Evolutionary conservation across 64 coral and sea anemone species (phyloP).

Genomic region (Dendrophyllia cribrosa): DNA sequence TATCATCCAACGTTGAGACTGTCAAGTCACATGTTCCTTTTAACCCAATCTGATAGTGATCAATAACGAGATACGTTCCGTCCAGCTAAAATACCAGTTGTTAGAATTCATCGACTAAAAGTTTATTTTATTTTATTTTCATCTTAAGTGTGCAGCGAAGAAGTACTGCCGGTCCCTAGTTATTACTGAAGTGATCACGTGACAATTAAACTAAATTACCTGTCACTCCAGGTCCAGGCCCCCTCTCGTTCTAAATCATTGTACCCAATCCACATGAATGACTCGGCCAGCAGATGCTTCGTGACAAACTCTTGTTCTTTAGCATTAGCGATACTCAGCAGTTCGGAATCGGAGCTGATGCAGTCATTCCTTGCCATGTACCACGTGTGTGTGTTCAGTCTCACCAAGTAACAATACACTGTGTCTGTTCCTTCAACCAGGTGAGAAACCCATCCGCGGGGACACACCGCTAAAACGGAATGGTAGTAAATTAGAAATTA

Average conservation of each 20-base stretch:
- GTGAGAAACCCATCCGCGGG: slow-evolving; percentile 66
- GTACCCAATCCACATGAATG: slow-evolving; percentile 90
- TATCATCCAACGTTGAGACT: too few species aligned
- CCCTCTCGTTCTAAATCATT: slow-evolving; percentile 75
- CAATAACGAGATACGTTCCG: too few species aligned
- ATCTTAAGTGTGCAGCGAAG: too few species aligned
- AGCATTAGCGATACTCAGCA: slow-evolving; percentile 68
- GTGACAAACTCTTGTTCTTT: slow-evolving; percentile 86
- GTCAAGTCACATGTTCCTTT: too few species aligned
- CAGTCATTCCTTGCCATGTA: slow-evolving; percentile 80
- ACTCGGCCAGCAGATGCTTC: slow-evolving; percentile 73
- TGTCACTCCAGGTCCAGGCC: slow-evolving; percentile 84
- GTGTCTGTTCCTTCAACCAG: slow-evolving; percentile 11
- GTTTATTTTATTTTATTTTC: too few species aligned
- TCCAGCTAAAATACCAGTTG: too few species aligned
- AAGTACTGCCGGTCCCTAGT: too few species aligned
- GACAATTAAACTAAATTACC: slow-evolving; percentile 27
- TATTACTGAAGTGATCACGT: too few species aligned
- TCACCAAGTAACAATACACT: slow-evolving; percentile 81
- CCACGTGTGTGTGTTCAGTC: slow-evolving; percentile 78
- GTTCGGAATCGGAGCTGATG: slow-evolving; percentile 55
- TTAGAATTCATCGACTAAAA: too few species aligned
- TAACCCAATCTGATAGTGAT: too few species aligned
- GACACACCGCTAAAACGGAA: slow-evolving; percentile 50
- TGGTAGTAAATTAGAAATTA: background rate